Conservation (phyloP, 2,113 vertebrate species). For the Catharus bicknelli region DNA sequence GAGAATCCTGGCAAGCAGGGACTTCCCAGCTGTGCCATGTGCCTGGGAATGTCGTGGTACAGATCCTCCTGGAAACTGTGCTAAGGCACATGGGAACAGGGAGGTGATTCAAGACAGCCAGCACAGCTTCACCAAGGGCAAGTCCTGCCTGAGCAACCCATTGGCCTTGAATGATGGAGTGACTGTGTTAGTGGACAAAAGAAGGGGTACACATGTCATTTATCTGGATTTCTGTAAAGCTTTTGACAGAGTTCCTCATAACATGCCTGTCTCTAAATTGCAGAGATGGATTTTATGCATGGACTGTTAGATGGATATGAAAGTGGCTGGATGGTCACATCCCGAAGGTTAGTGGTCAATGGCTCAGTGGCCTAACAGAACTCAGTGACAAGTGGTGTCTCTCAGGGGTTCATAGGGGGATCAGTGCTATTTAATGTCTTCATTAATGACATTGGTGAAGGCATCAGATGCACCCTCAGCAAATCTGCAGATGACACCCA, state of each 20-base stretch:
- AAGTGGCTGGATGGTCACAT: neutral
- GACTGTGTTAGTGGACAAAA: neutral
- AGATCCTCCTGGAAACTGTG: neutral
- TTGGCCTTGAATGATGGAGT: neutral
- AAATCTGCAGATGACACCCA: neutral
- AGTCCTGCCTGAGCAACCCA: neutral
- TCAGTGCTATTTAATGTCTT: neutral
- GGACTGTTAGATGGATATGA: neutral
- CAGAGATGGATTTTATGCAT: neutral
- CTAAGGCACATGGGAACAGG: neutral
- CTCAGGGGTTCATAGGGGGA: neutral
- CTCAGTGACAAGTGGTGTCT: neutral
- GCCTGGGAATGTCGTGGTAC: neutral
- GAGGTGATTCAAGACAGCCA: neutral
- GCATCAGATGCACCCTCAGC: neutral
- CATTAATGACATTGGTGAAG: neutral
- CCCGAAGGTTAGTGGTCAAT: neutral
- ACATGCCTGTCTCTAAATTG: neutral
- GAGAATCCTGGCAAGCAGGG: neutral
- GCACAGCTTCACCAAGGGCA: neutral
- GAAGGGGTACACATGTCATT: neutral
- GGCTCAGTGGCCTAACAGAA: neutral
- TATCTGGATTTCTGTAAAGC: neutral
- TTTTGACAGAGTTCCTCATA: neutral
- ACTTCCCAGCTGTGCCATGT: neutral